These are phyloP conservation scores for Drosophila infuscata DNA, from an alignment of 2,888 invertebrate species.

Conservation along the genomic window DNA sequence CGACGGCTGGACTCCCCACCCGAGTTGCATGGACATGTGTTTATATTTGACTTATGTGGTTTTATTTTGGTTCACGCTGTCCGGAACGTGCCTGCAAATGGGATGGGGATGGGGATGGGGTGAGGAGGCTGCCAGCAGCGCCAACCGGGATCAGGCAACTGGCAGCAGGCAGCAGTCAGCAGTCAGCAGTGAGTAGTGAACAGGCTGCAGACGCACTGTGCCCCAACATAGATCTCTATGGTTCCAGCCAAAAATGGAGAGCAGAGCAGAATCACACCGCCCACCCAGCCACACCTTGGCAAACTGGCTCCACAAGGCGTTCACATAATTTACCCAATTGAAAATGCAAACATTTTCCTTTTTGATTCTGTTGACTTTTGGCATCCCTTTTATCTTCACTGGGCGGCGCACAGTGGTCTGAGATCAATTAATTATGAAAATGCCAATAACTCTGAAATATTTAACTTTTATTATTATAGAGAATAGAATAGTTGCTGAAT, in stretches of 20 bases:
- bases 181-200: background rate
- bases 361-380: conserved; percentile 11
- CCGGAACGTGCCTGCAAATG: conserved; percentile 8
- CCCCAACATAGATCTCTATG: background rate
- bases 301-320: conserved; percentile 8
- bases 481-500: background rate
- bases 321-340: conserved; percentile 32
- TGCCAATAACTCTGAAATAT: background rate
- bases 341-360: conserved; percentile 41
- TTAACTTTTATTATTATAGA: background rate
- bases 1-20: conserved; percentile 48
- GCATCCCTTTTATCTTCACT: conserved; percentile 22
- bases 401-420: conserved; percentile 15
- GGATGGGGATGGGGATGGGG: background rate
- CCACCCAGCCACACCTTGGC: conserved; percentile 37
- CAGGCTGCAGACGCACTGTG: conserved; percentile 9
- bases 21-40: conserved; percentile 62
- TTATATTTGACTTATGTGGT: conserved; percentile 75
- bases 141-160: conserved; percentile 40
- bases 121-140: conserved; percentile 21
- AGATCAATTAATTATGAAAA: background rate
- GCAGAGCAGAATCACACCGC: background rate
- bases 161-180: conserved; percentile 21
- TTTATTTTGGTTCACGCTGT: conserved; percentile 59
- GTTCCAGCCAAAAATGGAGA: background rate